Conservation (phyloP, 2,113 vertebrate genomes). For the Heterotis niloticus region DNA sequence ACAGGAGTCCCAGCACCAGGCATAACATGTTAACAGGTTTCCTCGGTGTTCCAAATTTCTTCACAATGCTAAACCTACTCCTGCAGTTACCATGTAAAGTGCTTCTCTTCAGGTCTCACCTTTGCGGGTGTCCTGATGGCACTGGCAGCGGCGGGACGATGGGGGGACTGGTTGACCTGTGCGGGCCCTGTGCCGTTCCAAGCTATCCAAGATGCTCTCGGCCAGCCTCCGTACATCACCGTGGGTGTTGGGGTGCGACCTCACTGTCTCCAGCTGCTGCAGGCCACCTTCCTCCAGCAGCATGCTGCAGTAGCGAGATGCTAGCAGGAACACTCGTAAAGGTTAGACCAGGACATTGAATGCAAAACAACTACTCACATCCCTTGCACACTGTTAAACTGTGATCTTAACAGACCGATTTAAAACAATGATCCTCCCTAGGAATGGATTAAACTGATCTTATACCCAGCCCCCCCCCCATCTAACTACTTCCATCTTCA, state of each 20-base stretch:
- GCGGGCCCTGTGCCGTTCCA: slow-evolving; percentile 83
- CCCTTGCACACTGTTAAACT: slow-evolving; percentile 1
- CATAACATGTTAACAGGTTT: neutral
- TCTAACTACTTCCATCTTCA: no score
- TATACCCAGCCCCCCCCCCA: neutral
- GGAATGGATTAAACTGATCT: neutral
- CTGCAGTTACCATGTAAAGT: neutral
- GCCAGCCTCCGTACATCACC: slow-evolving; percentile 80
- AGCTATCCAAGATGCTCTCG: slow-evolving; percentile 85
- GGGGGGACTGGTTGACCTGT: slow-evolving; percentile 71
- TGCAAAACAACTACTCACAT: neutral
- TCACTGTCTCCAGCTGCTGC: slow-evolving; percentile 82
- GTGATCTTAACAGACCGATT: slow-evolving; percentile 7
- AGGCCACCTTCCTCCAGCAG: slow-evolving; percentile 92
- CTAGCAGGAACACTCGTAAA: slow-evolving; percentile 50
- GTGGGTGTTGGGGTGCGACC: slow-evolving; percentile 80
- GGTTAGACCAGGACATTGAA: neutral
- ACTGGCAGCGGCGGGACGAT: neutral
- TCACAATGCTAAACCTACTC: neutral
- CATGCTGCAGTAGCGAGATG: slow-evolving; percentile 95
- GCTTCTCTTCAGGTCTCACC: neutral
- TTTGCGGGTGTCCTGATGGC: neutral
- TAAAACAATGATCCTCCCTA: neutral
- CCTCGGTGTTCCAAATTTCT: neutral
- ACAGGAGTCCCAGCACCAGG: neutral